These are phyloP conservation scores for Percopsis transmontana DNA, from an alignment of 2,113 vertebrate species.

Conservation along the genomic window DNA sequence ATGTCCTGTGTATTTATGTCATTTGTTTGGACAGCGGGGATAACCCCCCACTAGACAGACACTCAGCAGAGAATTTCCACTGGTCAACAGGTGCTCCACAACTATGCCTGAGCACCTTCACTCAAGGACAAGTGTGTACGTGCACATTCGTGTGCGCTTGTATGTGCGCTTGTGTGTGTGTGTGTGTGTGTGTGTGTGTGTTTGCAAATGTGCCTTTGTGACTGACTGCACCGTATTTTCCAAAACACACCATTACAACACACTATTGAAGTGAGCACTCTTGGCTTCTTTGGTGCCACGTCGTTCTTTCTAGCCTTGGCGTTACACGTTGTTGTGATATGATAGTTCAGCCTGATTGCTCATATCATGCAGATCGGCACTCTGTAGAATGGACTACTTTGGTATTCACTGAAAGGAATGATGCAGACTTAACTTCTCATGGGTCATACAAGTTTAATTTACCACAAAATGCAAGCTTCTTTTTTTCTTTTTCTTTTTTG, in stretches of 20 bases:
- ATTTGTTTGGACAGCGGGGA: conserved; percentile 6
- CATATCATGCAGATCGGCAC: conserved; percentile 33
- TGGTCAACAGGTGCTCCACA: conserved; percentile 30
- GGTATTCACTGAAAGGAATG: conserved; percentile 25
- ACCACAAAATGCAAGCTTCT: conserved; percentile 22
- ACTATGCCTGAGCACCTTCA: conserved; percentile 6
- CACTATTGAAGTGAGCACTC: no score
- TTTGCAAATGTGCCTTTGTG: background rate
- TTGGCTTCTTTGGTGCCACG: background rate
- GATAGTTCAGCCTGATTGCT: conserved; percentile 43
- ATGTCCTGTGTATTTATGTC: background rate
- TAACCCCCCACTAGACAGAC: background rate
- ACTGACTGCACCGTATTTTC: background rate
- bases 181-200: conserved; percentile 13
- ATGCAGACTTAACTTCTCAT: conserved; percentile 7
- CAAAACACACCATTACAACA: conserved; percentile 2
- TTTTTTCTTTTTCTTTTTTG: background rate
- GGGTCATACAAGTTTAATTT: background rate
- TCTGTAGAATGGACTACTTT: conserved; percentile 22
- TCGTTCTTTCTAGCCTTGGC: background rate
- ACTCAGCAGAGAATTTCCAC: conserved; percentile 26
- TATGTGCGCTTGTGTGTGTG: background rate
- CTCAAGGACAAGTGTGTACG: background rate
- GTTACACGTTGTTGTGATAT: conserved; percentile 40
- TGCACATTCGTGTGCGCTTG: background rate